Percentiles rank a stretch among this genome's conserved stretches.
Evolutionary conservation across 2,797 vertebrate genomes (phyloP).

Genomic region (Urosaurus nigricauda): DNA sequence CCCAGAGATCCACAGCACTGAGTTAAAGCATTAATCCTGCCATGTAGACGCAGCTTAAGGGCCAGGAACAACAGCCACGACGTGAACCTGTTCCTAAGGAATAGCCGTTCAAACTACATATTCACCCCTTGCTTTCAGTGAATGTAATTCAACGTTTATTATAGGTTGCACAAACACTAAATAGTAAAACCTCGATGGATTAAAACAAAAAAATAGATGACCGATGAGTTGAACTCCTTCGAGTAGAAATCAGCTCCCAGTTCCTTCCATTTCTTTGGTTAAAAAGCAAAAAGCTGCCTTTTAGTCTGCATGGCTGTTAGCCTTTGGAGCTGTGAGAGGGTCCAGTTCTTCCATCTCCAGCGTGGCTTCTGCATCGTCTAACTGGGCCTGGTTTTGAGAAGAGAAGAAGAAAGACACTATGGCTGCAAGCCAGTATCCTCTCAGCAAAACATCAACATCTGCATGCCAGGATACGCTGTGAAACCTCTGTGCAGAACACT

Average conservation of each 20-base stretch:
- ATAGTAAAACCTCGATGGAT: background rate
- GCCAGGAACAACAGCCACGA: too few species aligned
- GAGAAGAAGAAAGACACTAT: background rate
- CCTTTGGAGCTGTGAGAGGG: slow-evolving; percentile 79
- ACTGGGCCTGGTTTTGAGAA: slow-evolving; percentile 66
- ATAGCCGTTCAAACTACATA: too few species aligned
- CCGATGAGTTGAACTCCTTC: too few species aligned
- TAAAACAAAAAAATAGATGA: too few species aligned
- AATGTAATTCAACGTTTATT: background rate
- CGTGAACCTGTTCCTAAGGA: background rate
- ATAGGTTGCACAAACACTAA: background rate
- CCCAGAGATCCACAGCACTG: too few species aligned
- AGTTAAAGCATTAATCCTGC: too few species aligned
- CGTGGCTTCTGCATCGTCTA: slow-evolving; percentile 76
- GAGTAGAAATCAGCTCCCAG: background rate
- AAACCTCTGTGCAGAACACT: too few species aligned
- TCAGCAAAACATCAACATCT: background rate
- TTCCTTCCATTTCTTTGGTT: background rate
- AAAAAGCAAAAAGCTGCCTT: background rate
- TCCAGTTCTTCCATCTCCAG: slow-evolving; percentile 83
- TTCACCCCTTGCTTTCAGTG: too few species aligned
- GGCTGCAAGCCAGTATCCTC: too few species aligned
- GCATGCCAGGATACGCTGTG: background rate
- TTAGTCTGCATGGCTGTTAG: slow-evolving; percentile 82
- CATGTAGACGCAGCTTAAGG: background rate